Evolutionary conservation across 2,113 vertebrate genomes (phyloP).

Genomic region (Psittacula cyanocephala): DNA sequence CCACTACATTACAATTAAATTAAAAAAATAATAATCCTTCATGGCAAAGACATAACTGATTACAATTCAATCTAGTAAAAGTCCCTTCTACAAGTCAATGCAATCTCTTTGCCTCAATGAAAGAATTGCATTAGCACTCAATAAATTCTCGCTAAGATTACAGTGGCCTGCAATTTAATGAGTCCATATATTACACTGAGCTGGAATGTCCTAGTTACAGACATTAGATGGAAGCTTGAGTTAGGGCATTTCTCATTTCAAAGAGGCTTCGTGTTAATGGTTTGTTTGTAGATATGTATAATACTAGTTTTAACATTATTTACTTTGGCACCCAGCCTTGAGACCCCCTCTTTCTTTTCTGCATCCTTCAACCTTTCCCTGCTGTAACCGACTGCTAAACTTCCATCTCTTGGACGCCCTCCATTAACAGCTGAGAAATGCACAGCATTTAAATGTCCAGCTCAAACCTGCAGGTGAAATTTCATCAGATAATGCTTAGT

Average conservation of each 20-base stretch:
- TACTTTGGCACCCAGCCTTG: neutral
- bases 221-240: constrained; percentile 67
- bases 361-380: neutral
- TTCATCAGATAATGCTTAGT: neutral
- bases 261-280: constrained; percentile 2
- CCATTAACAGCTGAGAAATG: neutral
- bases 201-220: constrained; percentile 65
- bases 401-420: neutral
- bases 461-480: neutral
- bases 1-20: constrained; percentile 74
- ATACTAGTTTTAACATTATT: neutral
- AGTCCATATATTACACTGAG: constrained; percentile 72
- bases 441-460: neutral
- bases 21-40: constrained; percentile 58
- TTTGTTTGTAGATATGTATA: constrained; percentile 1
- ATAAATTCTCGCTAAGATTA: constrained; percentile 80
- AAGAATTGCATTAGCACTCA: constrained; percentile 80
- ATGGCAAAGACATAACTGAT: constrained; percentile 78
- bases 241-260: constrained; percentile 44
- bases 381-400: neutral
- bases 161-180: constrained; percentile 76
- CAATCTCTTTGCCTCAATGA: constrained; percentile 76
- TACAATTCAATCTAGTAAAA: constrained; percentile 83
- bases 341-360: neutral
- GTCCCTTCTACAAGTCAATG: constrained; percentile 74